Conservation (phyloP, 2,113 vertebrate genomes). For the Passer montanus region DNA sequence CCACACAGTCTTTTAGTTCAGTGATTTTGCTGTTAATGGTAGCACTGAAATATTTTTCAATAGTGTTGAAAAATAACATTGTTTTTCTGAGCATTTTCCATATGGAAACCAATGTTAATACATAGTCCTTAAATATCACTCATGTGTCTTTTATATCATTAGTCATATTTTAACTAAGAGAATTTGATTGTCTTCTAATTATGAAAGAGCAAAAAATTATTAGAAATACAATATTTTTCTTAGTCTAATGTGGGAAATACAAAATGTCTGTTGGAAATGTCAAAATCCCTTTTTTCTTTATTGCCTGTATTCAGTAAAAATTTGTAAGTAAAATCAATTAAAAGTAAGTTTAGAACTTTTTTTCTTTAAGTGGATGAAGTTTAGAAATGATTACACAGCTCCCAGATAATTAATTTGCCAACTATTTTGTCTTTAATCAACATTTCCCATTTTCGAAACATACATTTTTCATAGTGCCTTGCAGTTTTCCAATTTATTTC, state of each 20-base stretch:
- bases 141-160: neutral
- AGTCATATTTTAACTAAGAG: neutral
- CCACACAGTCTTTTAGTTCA: neutral
- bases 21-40: neutral
- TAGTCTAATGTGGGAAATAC: neutral
- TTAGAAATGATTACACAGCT: constrained; percentile 39
- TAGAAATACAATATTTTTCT: neutral
- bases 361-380: neutral
- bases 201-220: neutral
- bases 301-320: constrained; percentile 21
- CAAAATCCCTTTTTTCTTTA: neutral
- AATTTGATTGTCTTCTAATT: neutral
- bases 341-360: constrained; percentile 43
- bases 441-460: constrained; percentile 14
- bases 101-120: neutral
- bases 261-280: neutral
- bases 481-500: constrained; percentile 44
- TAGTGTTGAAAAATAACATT: neutral
- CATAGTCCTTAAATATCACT: neutral
- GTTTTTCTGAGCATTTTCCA: neutral
- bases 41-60: neutral
- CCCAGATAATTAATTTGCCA: constrained; percentile 50
- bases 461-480: constrained; percentile 50
- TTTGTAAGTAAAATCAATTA: constrained; percentile 33
- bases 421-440: constrained; percentile 65